phyloP scores from a whole-genome alignment of 2,113 vertebrate species.

The Ciconia maguari region DNA sequence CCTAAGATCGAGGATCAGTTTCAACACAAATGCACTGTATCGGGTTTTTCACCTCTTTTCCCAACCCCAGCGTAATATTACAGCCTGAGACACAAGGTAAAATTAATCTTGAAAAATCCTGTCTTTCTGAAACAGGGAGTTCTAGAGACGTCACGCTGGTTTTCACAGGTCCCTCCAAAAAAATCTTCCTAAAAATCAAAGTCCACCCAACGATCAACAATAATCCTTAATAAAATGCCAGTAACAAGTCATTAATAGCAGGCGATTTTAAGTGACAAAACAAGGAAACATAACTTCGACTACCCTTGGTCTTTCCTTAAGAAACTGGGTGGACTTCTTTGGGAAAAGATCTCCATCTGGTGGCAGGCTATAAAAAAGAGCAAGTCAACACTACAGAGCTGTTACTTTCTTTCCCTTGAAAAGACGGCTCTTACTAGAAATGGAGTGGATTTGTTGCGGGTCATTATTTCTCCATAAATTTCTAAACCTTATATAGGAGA shows the following conservation, averaged over 20 bases:
- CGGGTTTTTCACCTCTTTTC: background rate
- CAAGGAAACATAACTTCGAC: background rate
- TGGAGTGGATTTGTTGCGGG: accelerated
- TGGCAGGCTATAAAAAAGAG: slow-evolving; percentile 11
- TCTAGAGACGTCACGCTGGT: background rate
- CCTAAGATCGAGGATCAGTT: background rate
- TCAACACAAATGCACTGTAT: background rate
- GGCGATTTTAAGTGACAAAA: background rate
- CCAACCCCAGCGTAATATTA: background rate
- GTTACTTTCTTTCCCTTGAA: background rate
- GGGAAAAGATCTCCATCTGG: slow-evolving; percentile 65
- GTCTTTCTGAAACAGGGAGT: background rate
- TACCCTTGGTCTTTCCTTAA: background rate
- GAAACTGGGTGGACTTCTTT: background rate
- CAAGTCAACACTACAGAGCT: background rate
- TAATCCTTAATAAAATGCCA: background rate
- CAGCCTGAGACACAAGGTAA: background rate
- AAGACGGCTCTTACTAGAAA: background rate
- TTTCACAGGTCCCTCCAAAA: background rate
- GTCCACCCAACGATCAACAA: accelerated
- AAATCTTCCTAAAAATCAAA: background rate
- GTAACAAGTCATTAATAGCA: background rate
- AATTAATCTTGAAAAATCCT: background rate
- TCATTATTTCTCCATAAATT: background rate
- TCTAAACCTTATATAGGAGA: background rate